Conservation (phyloP, 2,797 vertebrate species). For the Micropoecilia bifurca region DNA sequence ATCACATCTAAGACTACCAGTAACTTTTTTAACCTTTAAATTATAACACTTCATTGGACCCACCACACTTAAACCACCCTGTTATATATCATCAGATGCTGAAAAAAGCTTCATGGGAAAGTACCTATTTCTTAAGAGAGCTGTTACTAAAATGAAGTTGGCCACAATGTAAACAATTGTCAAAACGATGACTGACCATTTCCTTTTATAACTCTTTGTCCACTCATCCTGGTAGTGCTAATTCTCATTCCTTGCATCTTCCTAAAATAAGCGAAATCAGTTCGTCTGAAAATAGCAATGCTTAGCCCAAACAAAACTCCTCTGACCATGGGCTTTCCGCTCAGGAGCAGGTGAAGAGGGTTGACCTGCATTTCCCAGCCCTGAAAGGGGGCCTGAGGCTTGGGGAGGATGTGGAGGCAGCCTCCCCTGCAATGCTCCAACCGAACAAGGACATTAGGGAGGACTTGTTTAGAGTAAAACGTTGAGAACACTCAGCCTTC, state of each 20-base stretch:
- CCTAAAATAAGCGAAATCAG: conserved; percentile 55
- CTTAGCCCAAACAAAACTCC: conserved; percentile 67
- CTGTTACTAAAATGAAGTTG: conserved; percentile 70
- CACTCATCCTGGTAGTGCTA: conserved; percentile 75
- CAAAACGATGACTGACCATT: conserved; percentile 71
- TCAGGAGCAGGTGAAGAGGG: conserved; percentile 59
- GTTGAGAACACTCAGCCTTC: conserved; percentile 56
- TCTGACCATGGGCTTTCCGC: conserved; percentile 72
- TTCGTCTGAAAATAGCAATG: conserved; percentile 63
- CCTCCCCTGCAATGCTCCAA: conserved; percentile 36
- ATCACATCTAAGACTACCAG: conserved; percentile 15
- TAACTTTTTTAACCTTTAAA: conserved; percentile 36
- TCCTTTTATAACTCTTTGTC: conserved; percentile 72
- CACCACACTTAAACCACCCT: conserved; percentile 38
- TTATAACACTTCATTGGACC: conserved; percentile 25
- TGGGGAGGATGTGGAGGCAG: conserved; percentile 40
- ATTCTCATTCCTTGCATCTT: conserved; percentile 59
- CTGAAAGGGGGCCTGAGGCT: conserved; percentile 36
- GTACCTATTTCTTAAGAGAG: conserved; percentile 71
- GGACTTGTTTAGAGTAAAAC: conserved; percentile 66
- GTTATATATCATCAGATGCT: conserved; percentile 68
- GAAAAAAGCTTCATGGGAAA: conserved; percentile 72
- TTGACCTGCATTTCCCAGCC: conserved; percentile 42
- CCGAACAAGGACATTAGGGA: conserved; percentile 49
- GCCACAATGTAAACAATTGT: conserved; percentile 78